Evolutionary conservation across 2,113 vertebrate genomes (phyloP).

Genomic region (Prinia subflava): DNA sequence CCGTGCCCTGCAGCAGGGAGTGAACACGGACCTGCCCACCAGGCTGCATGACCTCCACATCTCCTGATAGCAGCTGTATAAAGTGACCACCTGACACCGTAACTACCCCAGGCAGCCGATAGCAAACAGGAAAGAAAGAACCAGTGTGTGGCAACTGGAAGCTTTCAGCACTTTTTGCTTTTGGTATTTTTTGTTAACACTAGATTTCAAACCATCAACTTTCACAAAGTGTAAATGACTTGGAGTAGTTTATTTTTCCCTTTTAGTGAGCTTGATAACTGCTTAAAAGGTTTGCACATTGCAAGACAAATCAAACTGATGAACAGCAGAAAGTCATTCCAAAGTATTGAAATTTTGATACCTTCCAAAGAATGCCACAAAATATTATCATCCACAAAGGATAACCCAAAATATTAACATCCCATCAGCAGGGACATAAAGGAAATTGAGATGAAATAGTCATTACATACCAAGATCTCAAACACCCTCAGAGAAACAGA

Average conservation of each 20-base stretch:
- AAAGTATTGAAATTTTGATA: not conserved
- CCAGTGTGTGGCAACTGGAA: not conserved
- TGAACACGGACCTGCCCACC: slow-evolving; percentile 32
- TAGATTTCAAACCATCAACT: slow-evolving; percentile 29
- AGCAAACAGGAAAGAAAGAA: slow-evolving; percentile 69
- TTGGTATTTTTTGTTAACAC: slow-evolving; percentile 48
- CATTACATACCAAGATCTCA: not conserved
- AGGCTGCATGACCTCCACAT: slow-evolving; percentile 45
- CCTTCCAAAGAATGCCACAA: not conserved
- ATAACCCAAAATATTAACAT: not conserved
- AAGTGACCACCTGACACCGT: not conserved
- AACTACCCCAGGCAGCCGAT: not conserved
- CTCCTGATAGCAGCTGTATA: not conserved
- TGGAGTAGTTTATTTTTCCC: slow-evolving; percentile 34
- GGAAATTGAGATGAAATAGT: not conserved
- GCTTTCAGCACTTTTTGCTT: not conserved
- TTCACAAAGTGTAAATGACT: slow-evolving; percentile 12
- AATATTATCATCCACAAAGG: not conserved
- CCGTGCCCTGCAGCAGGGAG: slow-evolving; percentile 11
- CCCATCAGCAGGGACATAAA: not conserved
- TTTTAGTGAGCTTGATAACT: not conserved
- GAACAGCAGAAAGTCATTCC: not conserved
- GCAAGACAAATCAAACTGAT: not conserved
- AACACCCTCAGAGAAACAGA: not conserved
- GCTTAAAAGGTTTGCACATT: not conserved